Percentiles rank a stretch among this genome's conserved stretches.
These are phyloP conservation scores for Pteronotus mesoamericanus DNA, from an alignment of 2,797 vertebrate species.

Conservation along the genomic window DNA sequence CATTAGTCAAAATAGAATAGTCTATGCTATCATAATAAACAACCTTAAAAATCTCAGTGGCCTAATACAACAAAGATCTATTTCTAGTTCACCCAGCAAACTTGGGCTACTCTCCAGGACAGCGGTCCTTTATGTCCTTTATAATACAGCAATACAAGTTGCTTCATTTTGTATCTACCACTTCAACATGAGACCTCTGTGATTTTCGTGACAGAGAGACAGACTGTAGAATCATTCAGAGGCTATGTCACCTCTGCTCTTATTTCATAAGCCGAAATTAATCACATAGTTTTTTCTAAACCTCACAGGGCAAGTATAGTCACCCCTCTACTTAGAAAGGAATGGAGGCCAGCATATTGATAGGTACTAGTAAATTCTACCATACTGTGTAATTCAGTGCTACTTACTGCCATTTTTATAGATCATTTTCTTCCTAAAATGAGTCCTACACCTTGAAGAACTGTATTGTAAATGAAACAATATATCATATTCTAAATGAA, in stretches of 20 bases:
- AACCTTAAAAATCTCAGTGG: constrained; percentile 2
- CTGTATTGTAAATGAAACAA: not conserved
- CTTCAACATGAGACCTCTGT: not conserved
- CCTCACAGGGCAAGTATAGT: not conserved
- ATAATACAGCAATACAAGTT: not conserved
- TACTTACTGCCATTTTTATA: not conserved
- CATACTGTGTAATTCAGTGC: not conserved
- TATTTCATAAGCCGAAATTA: not conserved
- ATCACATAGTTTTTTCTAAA: not conserved
- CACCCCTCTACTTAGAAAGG: not conserved
- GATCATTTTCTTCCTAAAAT: not conserved
- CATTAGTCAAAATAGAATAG: not conserved
- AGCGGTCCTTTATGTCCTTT: not conserved
- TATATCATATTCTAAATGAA: not conserved
- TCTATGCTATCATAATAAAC: not conserved
- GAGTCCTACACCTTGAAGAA: not conserved
- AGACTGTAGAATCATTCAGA: not conserved
- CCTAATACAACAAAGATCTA: not conserved
- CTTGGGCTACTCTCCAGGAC: not conserved
- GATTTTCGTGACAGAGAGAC: not conserved
- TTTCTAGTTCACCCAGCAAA: constrained; percentile 6
- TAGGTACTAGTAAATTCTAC: not conserved
- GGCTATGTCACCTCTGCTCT: not conserved
- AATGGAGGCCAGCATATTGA: not conserved
- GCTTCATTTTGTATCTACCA: not conserved